These are phyloP conservation scores for Oligia latruncula DNA, from an alignment of 2,888 invertebrate species.

Conservation along the genomic window DNA sequence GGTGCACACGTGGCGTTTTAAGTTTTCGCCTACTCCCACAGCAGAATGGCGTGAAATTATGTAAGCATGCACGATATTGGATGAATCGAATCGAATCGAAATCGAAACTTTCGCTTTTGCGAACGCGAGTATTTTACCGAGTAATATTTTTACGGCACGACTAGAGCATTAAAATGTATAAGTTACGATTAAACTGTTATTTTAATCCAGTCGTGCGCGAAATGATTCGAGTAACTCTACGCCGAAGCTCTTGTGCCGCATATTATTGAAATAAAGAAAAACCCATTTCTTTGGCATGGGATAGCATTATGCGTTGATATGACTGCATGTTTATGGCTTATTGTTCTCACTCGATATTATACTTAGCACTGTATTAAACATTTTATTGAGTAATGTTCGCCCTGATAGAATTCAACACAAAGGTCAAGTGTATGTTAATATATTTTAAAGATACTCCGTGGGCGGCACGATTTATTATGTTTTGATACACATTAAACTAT, in stretches of 20 bases:
- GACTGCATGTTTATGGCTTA: slow-evolving; percentile 85
- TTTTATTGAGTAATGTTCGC: slow-evolving; percentile 79
- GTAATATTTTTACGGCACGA: slow-evolving; percentile 64
- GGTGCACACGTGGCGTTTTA: slow-evolving; percentile 9
- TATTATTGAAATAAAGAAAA: slow-evolving; percentile 83
- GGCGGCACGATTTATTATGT: slow-evolving; percentile 63
- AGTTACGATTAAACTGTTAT: slow-evolving; percentile 65
- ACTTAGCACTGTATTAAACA: slow-evolving; percentile 83
- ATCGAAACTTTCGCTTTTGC: slow-evolving; percentile 60
- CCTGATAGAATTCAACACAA: slow-evolving; percentile 78
- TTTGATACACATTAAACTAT: slow-evolving; percentile 59
- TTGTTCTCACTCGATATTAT: slow-evolving; percentile 84
- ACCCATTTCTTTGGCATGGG: slow-evolving; percentile 75
- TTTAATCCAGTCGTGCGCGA: slow-evolving; percentile 70
- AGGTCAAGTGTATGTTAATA: slow-evolving; percentile 77
- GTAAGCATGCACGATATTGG: slow-evolving; percentile 56
- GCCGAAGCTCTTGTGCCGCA: slow-evolving; percentile 65
- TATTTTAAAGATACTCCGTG: slow-evolving; percentile 64
- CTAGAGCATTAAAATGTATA: slow-evolving; percentile 66
- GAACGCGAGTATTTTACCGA: slow-evolving; percentile 48
- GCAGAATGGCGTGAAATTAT: slow-evolving; percentile 58
- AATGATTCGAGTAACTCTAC: slow-evolving; percentile 74
- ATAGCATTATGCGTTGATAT: slow-evolving; percentile 85
- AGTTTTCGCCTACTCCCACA: slow-evolving; percentile 20
- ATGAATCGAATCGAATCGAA: slow-evolving; percentile 62